Evolutionary conservation across 2,888 invertebrate genomes (phyloP).

Genomic region (Sesia apiformis): DNA sequence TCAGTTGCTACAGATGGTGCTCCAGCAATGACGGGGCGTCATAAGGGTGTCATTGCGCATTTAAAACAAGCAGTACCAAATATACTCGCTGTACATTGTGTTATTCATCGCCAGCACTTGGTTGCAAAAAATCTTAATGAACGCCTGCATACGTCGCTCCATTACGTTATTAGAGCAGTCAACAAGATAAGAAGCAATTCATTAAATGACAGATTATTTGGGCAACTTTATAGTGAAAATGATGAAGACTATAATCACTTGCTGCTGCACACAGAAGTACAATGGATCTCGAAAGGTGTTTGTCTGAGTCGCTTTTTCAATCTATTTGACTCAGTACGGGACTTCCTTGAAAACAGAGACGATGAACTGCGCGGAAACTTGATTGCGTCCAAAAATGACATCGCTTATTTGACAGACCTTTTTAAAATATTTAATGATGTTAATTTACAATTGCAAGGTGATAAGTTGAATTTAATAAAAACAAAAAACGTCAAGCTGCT

Average conservation of each 20-base stretch:
- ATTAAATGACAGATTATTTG: conserved; percentile 11
- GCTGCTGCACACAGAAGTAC: no score
- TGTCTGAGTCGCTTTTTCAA: no score
- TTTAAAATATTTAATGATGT: conserved; percentile 24
- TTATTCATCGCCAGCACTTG: conserved; percentile 17
- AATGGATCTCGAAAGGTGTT: no score
- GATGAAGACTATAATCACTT: no score
- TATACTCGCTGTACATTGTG: conserved; percentile 17
- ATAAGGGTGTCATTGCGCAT: conserved; percentile 27
- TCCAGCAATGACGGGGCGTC: conserved; percentile 25
- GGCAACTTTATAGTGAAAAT: conserved; percentile 10
- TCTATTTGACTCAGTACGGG: no score
- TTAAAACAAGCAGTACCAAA: conserved; percentile 20
- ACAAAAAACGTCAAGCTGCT: no score
- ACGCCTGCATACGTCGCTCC: conserved; percentile 6
- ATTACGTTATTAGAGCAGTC: conserved; percentile 7
- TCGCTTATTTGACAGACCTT: background rate
- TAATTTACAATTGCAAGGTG: background rate
- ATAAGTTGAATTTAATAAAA: no score
- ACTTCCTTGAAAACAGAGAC: no score
- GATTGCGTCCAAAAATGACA: no score
- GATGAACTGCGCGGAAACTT: background rate
- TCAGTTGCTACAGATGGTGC: conserved; percentile 27
- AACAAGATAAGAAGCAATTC: conserved; percentile 11
- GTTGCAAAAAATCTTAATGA: conserved; percentile 6